A percentile compares a stretch with the other conserved stretches of the same genome.
Evolutionary conservation across 2,888 invertebrate genomes (phyloP).

Genomic region (Drosophila anomelani): DNA sequence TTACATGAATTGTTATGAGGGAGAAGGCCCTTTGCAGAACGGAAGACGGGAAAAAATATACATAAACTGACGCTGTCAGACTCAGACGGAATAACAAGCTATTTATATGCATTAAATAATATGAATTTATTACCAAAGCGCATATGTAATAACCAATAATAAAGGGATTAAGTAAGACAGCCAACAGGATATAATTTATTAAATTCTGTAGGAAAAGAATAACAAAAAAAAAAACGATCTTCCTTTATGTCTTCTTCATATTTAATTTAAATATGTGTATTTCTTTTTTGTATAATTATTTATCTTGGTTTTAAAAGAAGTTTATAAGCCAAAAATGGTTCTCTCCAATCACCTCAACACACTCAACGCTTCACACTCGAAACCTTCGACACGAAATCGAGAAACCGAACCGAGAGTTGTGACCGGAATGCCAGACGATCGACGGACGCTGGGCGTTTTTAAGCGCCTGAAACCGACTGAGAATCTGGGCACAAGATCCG

Average conservation of each 20-base stretch:
- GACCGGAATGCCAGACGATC: conserved; percentile 33
- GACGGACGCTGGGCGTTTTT: conserved; percentile 23
- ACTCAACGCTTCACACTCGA: conserved; percentile 4
- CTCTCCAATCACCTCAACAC: conserved; percentile 19
- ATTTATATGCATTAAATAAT: not conserved
- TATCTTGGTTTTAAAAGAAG: not conserved
- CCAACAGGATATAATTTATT: not conserved
- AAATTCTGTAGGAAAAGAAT: not conserved
- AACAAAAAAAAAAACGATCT: not conserved
- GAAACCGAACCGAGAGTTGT: conserved; percentile 17
- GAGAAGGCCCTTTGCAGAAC: not conserved
- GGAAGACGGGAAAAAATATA: not conserved
- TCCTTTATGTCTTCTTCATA: not conserved
- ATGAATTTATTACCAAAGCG: not conserved
- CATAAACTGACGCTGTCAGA: not conserved
- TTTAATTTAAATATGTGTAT: no score
- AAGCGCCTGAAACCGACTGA: conserved; percentile 3
- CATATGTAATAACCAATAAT: not conserved
- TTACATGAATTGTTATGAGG: conserved; percentile 18
- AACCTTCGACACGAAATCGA: conserved; percentile 18
- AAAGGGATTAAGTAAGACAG: not conserved
- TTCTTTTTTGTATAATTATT: no score
- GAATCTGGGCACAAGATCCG: conserved; percentile 3
- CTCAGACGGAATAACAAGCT: not conserved
- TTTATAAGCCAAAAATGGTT: not conserved